Conservation (phyloP, 2,113 vertebrate species). For the Pitta sordida region DNA sequence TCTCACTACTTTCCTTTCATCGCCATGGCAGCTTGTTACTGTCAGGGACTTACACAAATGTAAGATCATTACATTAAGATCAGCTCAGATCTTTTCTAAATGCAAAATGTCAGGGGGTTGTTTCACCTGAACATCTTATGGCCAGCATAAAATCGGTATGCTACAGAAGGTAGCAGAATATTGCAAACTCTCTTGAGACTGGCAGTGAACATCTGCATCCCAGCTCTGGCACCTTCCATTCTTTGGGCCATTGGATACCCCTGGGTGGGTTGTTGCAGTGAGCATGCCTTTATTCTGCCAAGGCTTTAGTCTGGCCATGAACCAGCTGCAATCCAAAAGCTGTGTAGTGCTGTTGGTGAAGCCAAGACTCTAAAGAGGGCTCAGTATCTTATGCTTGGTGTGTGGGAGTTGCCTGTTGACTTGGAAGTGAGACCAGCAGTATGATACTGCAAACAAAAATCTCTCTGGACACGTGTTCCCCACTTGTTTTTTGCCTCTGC, state of each 20-base stretch:
- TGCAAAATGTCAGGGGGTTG: background rate
- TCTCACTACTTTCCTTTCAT: conserved; percentile 20
- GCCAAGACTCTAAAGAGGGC: background rate
- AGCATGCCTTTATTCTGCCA: background rate
- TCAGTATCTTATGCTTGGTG: background rate
- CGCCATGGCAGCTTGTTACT: conserved; percentile 26
- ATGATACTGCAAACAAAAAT: background rate
- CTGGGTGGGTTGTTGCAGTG: background rate
- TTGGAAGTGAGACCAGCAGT: background rate
- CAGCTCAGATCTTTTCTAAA: background rate
- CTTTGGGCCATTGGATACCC: background rate
- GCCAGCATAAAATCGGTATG: background rate
- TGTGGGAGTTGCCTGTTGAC: background rate
- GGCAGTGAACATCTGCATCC: background rate
- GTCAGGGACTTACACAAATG: background rate
- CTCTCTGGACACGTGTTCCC: background rate
- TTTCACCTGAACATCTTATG: background rate
- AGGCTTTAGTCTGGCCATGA: background rate
- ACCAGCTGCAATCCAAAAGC: background rate
- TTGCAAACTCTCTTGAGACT: background rate
- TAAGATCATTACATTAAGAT: background rate
- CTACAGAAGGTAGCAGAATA: background rate
- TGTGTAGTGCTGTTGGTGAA: background rate
- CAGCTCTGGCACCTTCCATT: background rate
- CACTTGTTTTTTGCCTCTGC: background rate